These are phyloP conservation scores for Drosophila falleni DNA, from an alignment of 2,888 invertebrate genomes.

Conservation along the genomic window DNA sequence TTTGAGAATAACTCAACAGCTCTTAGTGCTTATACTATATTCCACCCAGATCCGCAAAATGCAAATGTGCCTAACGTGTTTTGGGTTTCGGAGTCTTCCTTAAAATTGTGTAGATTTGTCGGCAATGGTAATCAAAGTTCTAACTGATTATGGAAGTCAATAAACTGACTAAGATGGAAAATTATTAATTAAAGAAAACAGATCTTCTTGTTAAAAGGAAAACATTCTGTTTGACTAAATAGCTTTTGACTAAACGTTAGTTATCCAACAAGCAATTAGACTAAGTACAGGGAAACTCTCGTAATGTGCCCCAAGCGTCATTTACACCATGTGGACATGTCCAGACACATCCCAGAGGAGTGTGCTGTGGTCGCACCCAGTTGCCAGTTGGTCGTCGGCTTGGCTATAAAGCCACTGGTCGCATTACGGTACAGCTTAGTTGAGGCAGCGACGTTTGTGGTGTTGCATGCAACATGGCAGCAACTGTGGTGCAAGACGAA, in stretches of 20 bases:
- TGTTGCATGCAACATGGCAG: slow-evolving; percentile 32
- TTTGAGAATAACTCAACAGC: slow-evolving; percentile 11
- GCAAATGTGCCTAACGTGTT: slow-evolving; percentile 23
- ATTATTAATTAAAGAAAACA: neutral
- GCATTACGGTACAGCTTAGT: slow-evolving; percentile 49
- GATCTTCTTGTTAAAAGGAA: neutral
- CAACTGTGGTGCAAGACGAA: slow-evolving; percentile 32
- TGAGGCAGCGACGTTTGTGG: slow-evolving; percentile 23
- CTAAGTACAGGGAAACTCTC: slow-evolving; percentile 41
- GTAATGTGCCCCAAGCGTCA: slow-evolving; percentile 24
- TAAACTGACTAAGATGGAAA: neutral
- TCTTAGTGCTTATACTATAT: slow-evolving; percentile 3
- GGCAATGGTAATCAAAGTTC: neutral
- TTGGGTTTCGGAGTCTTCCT: neutral
- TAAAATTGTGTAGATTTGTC: neutral
- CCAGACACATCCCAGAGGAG: slow-evolving; percentile 53
- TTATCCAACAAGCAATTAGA: slow-evolving; percentile 40
- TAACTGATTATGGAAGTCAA: neutral
- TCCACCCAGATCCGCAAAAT: slow-evolving; percentile 6
- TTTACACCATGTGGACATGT: slow-evolving; percentile 28
- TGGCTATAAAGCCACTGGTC: slow-evolving; percentile 62
- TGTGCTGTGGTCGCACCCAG: slow-evolving; percentile 47
- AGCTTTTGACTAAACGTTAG: neutral
- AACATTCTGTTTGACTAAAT: neutral
- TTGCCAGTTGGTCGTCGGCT: slow-evolving; percentile 3